Base-by-base conservation (phyloP, 1,140 invertebrate genomes). In the Hirudo medicinalis region DNA sequence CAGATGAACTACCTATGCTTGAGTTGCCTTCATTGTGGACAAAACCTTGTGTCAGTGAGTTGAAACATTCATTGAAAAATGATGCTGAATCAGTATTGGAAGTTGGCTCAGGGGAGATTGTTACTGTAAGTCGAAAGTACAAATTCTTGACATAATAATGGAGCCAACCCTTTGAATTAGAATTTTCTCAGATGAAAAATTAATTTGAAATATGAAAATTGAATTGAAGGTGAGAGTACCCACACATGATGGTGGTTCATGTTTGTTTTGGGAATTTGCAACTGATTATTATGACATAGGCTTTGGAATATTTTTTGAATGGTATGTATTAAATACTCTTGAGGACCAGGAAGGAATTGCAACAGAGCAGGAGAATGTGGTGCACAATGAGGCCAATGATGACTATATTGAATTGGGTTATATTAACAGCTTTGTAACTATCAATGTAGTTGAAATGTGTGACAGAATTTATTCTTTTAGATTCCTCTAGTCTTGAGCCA, bases 261-360 rank as follows among this genome's bases (percentile, higher is more conserved):
- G 91, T 78, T 83, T 99, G n/a, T 97, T 94, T 81, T 99, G 96
- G 96, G 97, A 99, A 84, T 99, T 99, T 83, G 93, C 94, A 13
- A 99, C 96, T 0, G 97, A 99, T 80, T 88, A 79, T 74, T 99
- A 97, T 81, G 97, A 99, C 79, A 93, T 99, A 77, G 96, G 94
- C 67, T 99, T 99, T 84, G 97, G 96, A 9, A 87, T 99, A 60
- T 97, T 91, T 80, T 99, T 99, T 82, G 96, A 99, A 83, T 99
- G 94, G 94, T 91, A 88, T 5, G 91, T 89, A 89, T 19, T 86
- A 86, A 27, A 82, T 88, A 89, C 75, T 36, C 90, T 88, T 77
- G 81, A 83, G 67, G 82, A 85, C 68, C 83, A 49, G 8, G 66
- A 40, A 43, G 43, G 15, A 49, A 89, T 92, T 79, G 88, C 94